Evolutionary conservation across 1,140 invertebrate genomes (phyloP).

Genomic region (Drosophila nasuta): DNA sequence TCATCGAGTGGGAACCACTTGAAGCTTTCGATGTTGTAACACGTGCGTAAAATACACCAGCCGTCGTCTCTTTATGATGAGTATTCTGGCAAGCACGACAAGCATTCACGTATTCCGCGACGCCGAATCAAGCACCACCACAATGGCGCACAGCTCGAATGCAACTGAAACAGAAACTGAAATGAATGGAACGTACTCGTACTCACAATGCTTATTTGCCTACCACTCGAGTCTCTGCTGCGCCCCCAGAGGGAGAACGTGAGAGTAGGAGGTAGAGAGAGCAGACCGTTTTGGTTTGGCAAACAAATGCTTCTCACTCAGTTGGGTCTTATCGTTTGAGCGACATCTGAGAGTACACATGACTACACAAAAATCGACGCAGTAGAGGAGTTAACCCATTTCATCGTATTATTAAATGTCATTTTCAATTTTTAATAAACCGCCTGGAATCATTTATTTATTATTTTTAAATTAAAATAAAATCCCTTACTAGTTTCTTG

Average conservation of each 20-base stretch:
- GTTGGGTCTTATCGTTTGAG: conserved; percentile 2
- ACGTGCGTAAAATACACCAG: conserved; percentile 35
- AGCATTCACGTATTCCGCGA: conserved; percentile 17
- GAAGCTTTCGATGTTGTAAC: conserved; percentile 49
- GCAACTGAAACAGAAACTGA: conserved; percentile 37
- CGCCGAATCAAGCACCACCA: conserved; percentile 25
- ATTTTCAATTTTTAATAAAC: neutral
- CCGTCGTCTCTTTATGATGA: neutral
- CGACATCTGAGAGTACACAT: conserved; percentile 21
- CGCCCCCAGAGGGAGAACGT: conserved; percentile 8
- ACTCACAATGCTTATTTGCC: conserved; percentile 13
- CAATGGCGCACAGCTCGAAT: conserved; percentile 30
- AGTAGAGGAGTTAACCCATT: neutral
- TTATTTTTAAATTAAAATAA: too few species aligned
- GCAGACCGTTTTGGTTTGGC: conserved; percentile 7
- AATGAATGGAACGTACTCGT: conserved; percentile 33
- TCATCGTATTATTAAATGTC: neutral
- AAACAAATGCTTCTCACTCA: conserved; percentile 4
- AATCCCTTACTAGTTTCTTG: too few species aligned
- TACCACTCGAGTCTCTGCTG: neutral
- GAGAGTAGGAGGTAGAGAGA: conserved; percentile 1
- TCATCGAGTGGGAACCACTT: conserved; percentile 31
- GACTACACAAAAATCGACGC: conserved; percentile 8
- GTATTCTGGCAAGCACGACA: neutral
- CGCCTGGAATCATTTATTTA: too few species aligned